These are phyloP conservation scores for Plagodis dolabraria DNA, from an alignment of 2,888 invertebrate species.

Conservation along the genomic window DNA sequence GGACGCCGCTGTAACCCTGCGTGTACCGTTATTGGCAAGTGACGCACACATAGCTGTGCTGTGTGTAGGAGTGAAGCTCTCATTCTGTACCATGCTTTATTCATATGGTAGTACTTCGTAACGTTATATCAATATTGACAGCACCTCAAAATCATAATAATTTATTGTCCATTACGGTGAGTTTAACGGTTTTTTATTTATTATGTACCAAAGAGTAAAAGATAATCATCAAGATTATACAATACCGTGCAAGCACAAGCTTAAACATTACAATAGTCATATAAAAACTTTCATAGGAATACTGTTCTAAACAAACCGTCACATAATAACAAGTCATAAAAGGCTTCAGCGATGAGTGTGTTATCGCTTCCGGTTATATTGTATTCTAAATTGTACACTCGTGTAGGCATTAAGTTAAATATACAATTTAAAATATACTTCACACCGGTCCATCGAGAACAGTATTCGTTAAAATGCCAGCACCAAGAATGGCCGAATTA, in stretches of 20 bases:
- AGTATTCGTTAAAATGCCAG: conserved; percentile 51
- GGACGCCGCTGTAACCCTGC: no score
- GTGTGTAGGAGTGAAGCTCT: no score
- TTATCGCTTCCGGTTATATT: no score
- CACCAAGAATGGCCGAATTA: conserved; percentile 43
- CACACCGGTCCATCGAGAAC: conserved; percentile 46
- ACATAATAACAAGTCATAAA: neutral
- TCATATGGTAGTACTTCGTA: no score
- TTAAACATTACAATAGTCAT: conserved; percentile 50
- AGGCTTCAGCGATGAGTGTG: no score
- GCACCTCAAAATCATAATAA: neutral
- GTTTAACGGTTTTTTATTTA: neutral
- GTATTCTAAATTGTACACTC: no score
- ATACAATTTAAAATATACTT: conserved; percentile 14
- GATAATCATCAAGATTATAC: conserved; percentile 24
- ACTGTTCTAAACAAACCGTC: conserved; percentile 48
- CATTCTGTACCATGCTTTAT: no score
- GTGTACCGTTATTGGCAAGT: no score
- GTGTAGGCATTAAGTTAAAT: no score
- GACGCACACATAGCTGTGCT: no score
- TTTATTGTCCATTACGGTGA: conserved; percentile 12
- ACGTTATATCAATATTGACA: neutral
- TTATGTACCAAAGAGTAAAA: conserved; percentile 7
- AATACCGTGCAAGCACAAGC: conserved; percentile 58
- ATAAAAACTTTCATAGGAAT: conserved; percentile 42